Evolutionary conservation across 2,888 invertebrate genomes (phyloP).

Genomic region (Dryocosmus kuriphilus): DNA sequence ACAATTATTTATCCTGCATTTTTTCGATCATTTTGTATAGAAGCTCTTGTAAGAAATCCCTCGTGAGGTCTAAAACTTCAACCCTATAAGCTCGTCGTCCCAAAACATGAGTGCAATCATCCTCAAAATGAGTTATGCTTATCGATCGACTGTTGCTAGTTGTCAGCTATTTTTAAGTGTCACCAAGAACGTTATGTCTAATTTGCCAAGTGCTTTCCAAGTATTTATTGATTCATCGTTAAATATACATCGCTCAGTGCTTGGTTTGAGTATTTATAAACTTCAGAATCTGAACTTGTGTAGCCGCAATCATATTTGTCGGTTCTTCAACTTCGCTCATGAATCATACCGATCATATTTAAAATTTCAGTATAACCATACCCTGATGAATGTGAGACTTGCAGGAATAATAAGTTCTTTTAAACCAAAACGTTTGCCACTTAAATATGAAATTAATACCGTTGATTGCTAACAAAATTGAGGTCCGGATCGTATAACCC

Average conservation of each 20-base stretch:
- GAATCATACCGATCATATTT: neutral
- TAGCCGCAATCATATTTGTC: neutral
- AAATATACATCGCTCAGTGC: neutral
- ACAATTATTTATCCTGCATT: too few relatives aligned
- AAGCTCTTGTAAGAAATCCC: conserved; percentile 6
- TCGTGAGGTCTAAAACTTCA: neutral
- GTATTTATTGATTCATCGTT: conserved; percentile 34
- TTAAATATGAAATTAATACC: neutral
- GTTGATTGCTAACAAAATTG: neutral
- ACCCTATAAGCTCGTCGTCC: neutral
- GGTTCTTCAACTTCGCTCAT: neutral
- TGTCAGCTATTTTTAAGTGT: conserved; percentile 15
- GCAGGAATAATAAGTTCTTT: neutral
- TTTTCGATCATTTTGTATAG: neutral
- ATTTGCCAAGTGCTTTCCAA: conserved; percentile 13
- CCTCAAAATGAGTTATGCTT: neutral
- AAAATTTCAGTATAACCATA: neutral
- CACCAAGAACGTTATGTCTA: too few relatives aligned
- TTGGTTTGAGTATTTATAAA: neutral
- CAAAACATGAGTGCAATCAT: neutral
- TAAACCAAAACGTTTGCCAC: neutral
- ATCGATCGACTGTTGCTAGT: conserved; percentile 27
- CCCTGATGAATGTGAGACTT: neutral
- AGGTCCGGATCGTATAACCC: too few relatives aligned
- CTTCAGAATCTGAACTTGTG: neutral